These are phyloP conservation scores for Pterocles orientalis DNA, from an alignment of 2,113 vertebrate genomes.

Conservation along the genomic window DNA sequence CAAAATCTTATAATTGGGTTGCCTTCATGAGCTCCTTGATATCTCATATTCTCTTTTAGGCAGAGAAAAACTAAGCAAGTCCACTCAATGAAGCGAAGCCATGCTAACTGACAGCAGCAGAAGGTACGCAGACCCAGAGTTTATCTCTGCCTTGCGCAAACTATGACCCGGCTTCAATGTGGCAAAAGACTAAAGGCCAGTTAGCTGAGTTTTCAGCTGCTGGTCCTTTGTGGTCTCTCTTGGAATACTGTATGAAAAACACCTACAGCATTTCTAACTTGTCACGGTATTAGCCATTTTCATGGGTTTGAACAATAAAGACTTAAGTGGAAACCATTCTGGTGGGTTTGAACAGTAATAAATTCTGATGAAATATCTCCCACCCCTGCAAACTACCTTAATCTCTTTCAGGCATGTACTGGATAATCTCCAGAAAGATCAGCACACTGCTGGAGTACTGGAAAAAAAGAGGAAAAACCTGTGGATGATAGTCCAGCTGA, in stretches of 20 bases:
- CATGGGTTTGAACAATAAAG: constrained; percentile 73
- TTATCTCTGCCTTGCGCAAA: constrained; percentile 6
- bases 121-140: not conserved
- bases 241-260: constrained; percentile 54
- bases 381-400: constrained; percentile 44
- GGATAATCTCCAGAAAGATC: constrained; percentile 20
- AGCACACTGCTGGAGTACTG: constrained; percentile 16
- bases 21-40: not conserved
- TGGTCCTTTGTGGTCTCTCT: constrained; percentile 33
- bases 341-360: constrained; percentile 68
- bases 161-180: constrained; percentile 23
- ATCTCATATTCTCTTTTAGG: not conserved
- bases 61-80: not conserved
- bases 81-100: not conserved
- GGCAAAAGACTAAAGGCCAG: constrained; percentile 10
- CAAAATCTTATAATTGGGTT: not conserved
- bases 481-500: not conserved
- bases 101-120: constrained; percentile 8
- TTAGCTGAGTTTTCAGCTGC: constrained; percentile 6
- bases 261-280: constrained; percentile 57
- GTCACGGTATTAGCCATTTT: constrained; percentile 70
- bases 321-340: constrained; percentile 58
- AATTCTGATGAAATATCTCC: constrained; percentile 66
- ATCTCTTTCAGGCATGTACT: constrained; percentile 56
- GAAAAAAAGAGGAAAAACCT: constrained; percentile 4